These are phyloP conservation scores for Eulacestoma nigropectus DNA, from an alignment of 2,113 vertebrate genomes.

Conservation along the genomic window DNA sequence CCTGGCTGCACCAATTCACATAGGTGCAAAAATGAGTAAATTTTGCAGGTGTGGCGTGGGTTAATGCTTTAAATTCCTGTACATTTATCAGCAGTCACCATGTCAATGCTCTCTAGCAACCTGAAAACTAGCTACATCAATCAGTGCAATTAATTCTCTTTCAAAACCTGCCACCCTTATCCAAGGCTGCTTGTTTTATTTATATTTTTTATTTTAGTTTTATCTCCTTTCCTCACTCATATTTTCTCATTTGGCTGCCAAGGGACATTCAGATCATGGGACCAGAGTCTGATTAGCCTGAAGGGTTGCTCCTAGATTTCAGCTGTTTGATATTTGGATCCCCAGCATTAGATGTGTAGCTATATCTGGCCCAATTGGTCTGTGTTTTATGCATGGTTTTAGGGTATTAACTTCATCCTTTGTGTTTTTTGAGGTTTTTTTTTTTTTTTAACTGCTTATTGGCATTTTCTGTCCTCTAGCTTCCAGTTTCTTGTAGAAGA, in stretches of 20 bases:
- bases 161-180: neutral
- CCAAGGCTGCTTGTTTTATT: neutral
- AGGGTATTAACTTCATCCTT: neutral
- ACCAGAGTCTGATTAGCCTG: neutral
- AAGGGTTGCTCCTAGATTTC: neutral
- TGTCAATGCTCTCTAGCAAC: neutral
- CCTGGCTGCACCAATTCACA: neutral
- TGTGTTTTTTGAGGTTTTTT: accelerated
- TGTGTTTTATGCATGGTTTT: neutral
- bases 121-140: neutral
- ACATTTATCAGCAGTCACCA: neutral
- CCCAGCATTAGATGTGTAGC: neutral
- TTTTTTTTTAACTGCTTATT: neutral
- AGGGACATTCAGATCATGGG: neutral
- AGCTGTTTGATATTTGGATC: neutral
- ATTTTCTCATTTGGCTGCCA: neutral
- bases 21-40: neutral
- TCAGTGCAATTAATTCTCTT: neutral
- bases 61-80: neutral
- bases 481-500: neutral
- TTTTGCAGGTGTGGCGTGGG: neutral
- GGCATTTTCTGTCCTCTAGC: neutral
- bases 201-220: neutral
- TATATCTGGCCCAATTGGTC: neutral
- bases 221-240: neutral